phyloP scores from a whole-genome alignment of 2,113 vertebrate species.

The Ramphastos sulfuratus region DNA sequence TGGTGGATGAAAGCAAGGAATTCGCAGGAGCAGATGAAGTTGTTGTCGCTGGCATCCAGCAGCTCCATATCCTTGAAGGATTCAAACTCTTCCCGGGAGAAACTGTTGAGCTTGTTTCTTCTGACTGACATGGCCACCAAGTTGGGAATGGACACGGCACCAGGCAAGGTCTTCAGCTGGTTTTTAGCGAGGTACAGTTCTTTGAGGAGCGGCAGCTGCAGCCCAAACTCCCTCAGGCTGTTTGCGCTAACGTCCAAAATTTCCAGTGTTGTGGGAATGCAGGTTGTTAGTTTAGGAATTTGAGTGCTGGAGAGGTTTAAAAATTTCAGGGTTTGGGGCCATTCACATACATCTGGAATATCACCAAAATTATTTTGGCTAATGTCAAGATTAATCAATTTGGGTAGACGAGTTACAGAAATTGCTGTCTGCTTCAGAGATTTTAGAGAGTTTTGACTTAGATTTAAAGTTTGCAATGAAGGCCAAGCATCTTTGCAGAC shows the following conservation, averaged over 20 bases:
- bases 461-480: slow-evolving; percentile 71
- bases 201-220: slow-evolving; percentile 73
- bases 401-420: not conserved
- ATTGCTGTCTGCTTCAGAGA: not conserved
- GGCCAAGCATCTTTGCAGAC: slow-evolving; percentile 59
- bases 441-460: slow-evolving; percentile 80
- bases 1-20: slow-evolving; percentile 79
- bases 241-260: slow-evolving; percentile 87
- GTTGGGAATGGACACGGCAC: slow-evolving; percentile 62
- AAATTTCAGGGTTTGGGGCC: slow-evolving; percentile 78
- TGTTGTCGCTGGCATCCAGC: slow-evolving; percentile 82
- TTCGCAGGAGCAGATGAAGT: slow-evolving; percentile 87
- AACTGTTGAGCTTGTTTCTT: slow-evolving; percentile 79
- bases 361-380: slow-evolving; percentile 80
- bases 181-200: slow-evolving; percentile 87
- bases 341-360: slow-evolving; percentile 68
- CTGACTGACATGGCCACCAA: slow-evolving; percentile 76
- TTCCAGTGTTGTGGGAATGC: slow-evolving; percentile 78
- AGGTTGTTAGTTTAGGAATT: slow-evolving; percentile 68
- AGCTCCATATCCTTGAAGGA: slow-evolving; percentile 68
- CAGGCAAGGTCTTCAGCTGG: slow-evolving; percentile 80
- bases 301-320: slow-evolving; percentile 85
- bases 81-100: slow-evolving; percentile 73
- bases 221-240: slow-evolving; percentile 72
- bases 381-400: slow-evolving; percentile 70